Conservation (phyloP, 2,797 vertebrate species). For the Muscicapa striata region DNA sequence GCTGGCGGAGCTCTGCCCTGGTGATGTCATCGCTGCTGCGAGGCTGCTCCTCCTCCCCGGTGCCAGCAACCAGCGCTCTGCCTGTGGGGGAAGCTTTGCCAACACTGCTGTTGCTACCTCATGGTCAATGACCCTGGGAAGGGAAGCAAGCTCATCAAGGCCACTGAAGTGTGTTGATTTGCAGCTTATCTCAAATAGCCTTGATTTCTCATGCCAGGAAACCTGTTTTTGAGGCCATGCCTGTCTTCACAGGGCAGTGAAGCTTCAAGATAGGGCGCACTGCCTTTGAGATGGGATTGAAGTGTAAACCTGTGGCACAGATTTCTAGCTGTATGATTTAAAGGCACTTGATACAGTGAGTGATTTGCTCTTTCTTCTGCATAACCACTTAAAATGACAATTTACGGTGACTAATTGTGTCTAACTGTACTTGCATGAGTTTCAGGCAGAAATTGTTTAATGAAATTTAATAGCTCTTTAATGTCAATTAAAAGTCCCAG, state of each 20-base stretch:
- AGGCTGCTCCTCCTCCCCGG: conserved; percentile 3
- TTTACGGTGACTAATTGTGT: neutral
- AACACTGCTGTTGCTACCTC: neutral
- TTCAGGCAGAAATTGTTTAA: neutral
- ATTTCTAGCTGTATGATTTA: neutral
- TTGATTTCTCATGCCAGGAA: neutral
- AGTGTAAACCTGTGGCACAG: neutral
- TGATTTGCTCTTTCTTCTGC: neutral
- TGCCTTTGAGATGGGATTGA: neutral
- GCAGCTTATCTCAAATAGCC: neutral
- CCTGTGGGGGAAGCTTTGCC: neutral
- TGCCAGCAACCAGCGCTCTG: neutral
- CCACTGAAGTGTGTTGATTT: neutral
- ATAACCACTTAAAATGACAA: neutral
- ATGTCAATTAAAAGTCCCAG: neutral
- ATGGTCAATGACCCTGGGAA: neutral
- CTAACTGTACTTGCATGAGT: neutral
- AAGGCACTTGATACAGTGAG: neutral
- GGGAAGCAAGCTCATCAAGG: neutral
- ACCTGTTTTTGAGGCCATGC: neutral
- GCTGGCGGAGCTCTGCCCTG: neutral
- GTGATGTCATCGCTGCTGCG: conserved; percentile 67
- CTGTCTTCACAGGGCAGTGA: neutral
- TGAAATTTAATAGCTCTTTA: neutral
- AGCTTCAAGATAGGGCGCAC: neutral